Percentiles rank a stretch among this genome's conserved stretches.
These are phyloP conservation scores for Solea senegalensis DNA, from an alignment of 2,113 vertebrate species.

Conservation along the genomic window DNA sequence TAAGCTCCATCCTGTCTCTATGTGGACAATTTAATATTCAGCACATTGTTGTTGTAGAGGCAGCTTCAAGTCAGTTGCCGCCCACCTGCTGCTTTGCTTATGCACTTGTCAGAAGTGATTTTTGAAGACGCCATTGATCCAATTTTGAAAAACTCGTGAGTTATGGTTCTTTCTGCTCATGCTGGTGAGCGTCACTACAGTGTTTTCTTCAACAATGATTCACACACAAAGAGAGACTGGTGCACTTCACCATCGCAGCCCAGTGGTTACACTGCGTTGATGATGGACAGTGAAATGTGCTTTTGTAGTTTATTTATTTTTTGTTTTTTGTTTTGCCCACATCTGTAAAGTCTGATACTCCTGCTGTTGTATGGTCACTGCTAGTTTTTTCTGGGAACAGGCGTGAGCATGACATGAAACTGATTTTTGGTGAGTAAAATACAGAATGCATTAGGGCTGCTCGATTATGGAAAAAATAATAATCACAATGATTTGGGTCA, in stretches of 20 bases:
- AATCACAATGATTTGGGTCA: too few species aligned
- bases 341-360: too few species aligned
- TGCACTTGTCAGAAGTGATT: constrained; percentile 50
- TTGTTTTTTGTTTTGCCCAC: too few species aligned
- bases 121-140: constrained; percentile 38
- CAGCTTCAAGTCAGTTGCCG: constrained; percentile 15
- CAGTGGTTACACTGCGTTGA: neutral
- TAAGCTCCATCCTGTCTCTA: constrained; percentile 20
- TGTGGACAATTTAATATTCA: constrained; percentile 31
- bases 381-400: too few species aligned
- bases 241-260: too few species aligned
- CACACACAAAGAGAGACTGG: neutral
- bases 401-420: too few species aligned
- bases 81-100: constrained; percentile 43
- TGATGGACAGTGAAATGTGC: too few species aligned
- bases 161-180: constrained; percentile 9
- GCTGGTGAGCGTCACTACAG: neutral
- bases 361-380: too few species aligned
- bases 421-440: too few species aligned
- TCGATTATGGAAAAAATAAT: too few species aligned
- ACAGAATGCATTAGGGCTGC: too few species aligned
- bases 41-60: constrained; percentile 20
- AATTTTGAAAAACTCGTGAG: constrained; percentile 45
- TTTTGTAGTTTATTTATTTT: too few species aligned
- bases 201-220: constrained; percentile 25